phyloP scores from a whole-genome alignment of 2,113 vertebrate genomes.

The Microtus montanus region DNA sequence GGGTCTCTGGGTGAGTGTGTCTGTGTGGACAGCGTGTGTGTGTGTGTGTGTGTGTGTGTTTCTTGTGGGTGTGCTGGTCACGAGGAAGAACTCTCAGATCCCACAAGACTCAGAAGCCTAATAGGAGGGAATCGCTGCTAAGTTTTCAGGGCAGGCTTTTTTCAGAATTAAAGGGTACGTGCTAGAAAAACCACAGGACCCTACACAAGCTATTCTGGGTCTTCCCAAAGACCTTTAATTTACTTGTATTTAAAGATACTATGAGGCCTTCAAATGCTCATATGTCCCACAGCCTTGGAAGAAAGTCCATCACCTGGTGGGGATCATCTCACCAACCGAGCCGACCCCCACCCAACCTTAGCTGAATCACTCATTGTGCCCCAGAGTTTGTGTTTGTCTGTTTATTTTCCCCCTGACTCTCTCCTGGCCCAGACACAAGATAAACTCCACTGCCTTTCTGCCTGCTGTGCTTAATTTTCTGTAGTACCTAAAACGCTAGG shows the following conservation, averaged over 20 bases:
- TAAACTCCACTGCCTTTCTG: constrained; percentile 68
- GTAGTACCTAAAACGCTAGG: constrained; percentile 60
- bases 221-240: constrained; percentile 77
- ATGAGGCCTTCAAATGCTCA: constrained; percentile 45
- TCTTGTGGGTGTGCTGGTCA: constrained; percentile 32
- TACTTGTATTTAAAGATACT: constrained; percentile 76
- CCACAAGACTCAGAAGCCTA: constrained; percentile 65
- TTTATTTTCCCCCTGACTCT: constrained; percentile 63
- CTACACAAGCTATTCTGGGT: constrained; percentile 76
- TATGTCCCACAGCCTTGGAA: neutral
- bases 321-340: neutral
- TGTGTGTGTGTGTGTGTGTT: neutral
- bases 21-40: neutral
- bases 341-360: neutral
- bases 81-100: constrained; percentile 48
- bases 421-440: constrained; percentile 64
- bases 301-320: neutral
- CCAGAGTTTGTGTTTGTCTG: constrained; percentile 71
- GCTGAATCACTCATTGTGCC: constrained; percentile 29
- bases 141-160: constrained; percentile 66
- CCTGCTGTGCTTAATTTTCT: constrained; percentile 78
- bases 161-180: constrained; percentile 79
- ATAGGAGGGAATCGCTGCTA: constrained; percentile 65
- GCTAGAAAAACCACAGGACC: constrained; percentile 74
- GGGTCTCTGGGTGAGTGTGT: neutral